Conservation (phyloP, 2,113 vertebrate genomes). For the Charadrius vociferus region DNA sequence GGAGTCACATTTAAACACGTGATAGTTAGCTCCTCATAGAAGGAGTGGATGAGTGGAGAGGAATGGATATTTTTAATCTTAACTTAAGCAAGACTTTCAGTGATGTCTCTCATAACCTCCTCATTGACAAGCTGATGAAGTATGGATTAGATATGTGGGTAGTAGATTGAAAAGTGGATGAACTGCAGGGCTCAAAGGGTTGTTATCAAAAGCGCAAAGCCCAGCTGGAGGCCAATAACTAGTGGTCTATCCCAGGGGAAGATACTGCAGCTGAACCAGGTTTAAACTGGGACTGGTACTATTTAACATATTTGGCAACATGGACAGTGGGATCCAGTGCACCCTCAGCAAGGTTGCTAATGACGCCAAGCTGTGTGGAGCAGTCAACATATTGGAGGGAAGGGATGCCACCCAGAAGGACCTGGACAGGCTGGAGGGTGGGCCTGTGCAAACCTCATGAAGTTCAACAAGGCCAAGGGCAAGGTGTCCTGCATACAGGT, state of each 20-base stretch:
- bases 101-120: not conserved
- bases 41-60: not conserved
- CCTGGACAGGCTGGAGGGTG: not conserved
- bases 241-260: not conserved
- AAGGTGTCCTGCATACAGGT: not conserved
- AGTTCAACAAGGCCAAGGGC: not conserved
- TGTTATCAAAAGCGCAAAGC: not conserved
- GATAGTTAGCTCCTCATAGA: not conserved
- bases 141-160: not conserved
- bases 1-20: fast-evolving
- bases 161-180: not conserved
- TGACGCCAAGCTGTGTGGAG: not conserved
- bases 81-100: not conserved
- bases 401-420: not conserved
- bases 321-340: not conserved
- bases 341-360: not conserved
- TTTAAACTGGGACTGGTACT: not conserved
- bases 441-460: not conserved
- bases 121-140: not conserved
- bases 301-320: not conserved
- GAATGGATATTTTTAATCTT: not conserved
- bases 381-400: not conserved
- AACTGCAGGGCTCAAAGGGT: not conserved
- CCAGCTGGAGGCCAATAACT: not conserved
- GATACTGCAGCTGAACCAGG: not conserved